Evolutionary conservation across 2,113 vertebrate species (phyloP).

Genomic region (Seriola aureovittata): DNA sequence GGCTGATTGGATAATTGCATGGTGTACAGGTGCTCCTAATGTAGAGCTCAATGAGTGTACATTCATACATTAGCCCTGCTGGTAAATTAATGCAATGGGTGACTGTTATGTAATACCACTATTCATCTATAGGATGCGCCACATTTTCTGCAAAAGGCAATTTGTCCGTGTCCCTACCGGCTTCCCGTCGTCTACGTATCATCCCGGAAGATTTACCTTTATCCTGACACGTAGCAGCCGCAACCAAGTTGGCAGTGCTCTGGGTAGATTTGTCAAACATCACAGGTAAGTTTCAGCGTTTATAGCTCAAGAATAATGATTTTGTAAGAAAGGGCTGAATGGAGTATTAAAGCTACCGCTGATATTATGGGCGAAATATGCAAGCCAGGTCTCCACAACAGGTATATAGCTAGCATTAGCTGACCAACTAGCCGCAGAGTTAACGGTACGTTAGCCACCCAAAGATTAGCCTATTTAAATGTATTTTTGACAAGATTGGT

Average conservation of each 20-base stretch:
- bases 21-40: not conserved
- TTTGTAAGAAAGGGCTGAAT: too few relatives aligned
- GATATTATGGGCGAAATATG: not conserved
- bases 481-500: not conserved
- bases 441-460: slow-evolving; percentile 45
- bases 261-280: slow-evolving; percentile 38
- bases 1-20: not conserved
- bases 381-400: not conserved
- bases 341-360: not conserved
- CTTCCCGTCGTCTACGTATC: slow-evolving; percentile 50
- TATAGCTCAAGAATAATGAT: not conserved
- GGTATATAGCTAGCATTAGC: slow-evolving; percentile 43
- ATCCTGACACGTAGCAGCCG: slow-evolving; percentile 85
- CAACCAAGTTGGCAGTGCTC: slow-evolving; percentile 65
- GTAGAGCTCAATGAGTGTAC: not conserved
- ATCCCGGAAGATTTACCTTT: slow-evolving; percentile 71
- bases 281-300: slow-evolving; percentile 49
- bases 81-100: not conserved
- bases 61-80: not conserved
- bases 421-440: slow-evolving; percentile 34
- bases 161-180: not conserved
- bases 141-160: not conserved
- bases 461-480: not conserved
- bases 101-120: not conserved
- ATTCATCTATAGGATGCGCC: not conserved